Conservation (phyloP, 2,888 invertebrate species). For the Drosophila affinis region DNA sequence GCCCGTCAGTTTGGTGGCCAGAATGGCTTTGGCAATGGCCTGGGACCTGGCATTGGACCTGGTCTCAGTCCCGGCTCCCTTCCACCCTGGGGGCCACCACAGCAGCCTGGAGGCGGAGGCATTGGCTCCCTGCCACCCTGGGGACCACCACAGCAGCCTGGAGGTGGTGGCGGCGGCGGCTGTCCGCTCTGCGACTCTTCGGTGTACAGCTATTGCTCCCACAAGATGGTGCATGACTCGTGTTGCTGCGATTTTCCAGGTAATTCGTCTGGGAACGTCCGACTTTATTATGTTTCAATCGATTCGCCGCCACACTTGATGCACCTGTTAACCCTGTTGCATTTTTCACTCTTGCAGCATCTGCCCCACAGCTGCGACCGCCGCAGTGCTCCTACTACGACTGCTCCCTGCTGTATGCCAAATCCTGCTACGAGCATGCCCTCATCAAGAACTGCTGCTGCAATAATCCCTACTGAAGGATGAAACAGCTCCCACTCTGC, state of each 20-base stretch:
- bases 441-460: conserved; percentile 91
- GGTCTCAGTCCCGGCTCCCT: conserved; percentile 16
- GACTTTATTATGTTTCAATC: conserved; percentile 32
- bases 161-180: conserved; percentile 54
- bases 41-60: conserved; percentile 42
- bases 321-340: conserved; percentile 3
- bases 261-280: conserved; percentile 47
- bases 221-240: conserved; percentile 90
- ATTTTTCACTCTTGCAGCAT: conserved; percentile 52
- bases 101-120: conserved; percentile 3
- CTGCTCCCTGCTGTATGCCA: conserved; percentile 90
- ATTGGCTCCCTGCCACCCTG: conserved; percentile 53
- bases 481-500: not conserved
- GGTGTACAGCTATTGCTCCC: conserved; percentile 90
- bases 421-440: conserved; percentile 89
- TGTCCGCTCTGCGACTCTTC: conserved; percentile 91
- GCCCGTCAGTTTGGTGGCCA: conserved; percentile 55
- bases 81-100: not conserved
- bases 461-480: conserved; percentile 84
- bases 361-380: conserved; percentile 60
- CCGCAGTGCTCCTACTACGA: conserved; percentile 87
- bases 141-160: not conserved
- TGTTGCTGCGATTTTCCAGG: conserved; percentile 87
- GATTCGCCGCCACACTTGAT: conserved; percentile 64
- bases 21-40: conserved; percentile 51